Evolutionary conservation across 2,888 invertebrate genomes (phyloP), one percentile per base, ranked within the genome.

Genomic region (Branchipolynoe longqiensis): DNA sequence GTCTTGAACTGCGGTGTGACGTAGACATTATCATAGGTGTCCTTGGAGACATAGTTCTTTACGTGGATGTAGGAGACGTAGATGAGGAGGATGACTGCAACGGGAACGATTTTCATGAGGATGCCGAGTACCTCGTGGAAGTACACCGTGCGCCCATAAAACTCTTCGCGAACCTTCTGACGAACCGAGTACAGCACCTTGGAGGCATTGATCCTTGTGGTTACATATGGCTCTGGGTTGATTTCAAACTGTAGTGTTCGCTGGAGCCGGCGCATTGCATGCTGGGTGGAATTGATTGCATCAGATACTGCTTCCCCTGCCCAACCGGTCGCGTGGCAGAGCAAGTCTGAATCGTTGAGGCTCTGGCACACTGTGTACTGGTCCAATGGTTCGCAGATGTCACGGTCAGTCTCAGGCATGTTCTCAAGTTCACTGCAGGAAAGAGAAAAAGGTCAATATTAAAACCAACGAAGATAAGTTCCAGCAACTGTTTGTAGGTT

Each of bases 11-110:
- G 87, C 12, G 85, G 85, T 4, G 91, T 90, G 64, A 92, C 90
- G 87, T 92, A 92, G 33, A 90, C 85, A 83, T 92, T 92, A 85
- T 92, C 92, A 73, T 89, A 92, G 0, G 89, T 89, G 83, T 91
- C 91, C 82, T 90, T 89, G 18, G 89, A 88, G 28, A 90, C 87
- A 86, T 91, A 92, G 78, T 89, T 88, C 58, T 88, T 86, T 38
- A 89, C 82, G 85, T 89, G 87, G 2, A 69, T 22, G 83, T 88
- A 88, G 33, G 88, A 74, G 36, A 86, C 85, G 59, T 89, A 86
- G 59, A 89, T 58, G 1, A 89, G 85, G 18, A 88, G 54, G 22
- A 89, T 25, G 22, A 89, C 3, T 0, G 87, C 88, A 0, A 85
- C 58, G 8, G 89, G 89, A 6, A 86, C n/a, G 14, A 82, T 85